phyloP scores from a whole-genome alignment of 2,797 vertebrate species.

The Pangasius sanitwongsei region DNA sequence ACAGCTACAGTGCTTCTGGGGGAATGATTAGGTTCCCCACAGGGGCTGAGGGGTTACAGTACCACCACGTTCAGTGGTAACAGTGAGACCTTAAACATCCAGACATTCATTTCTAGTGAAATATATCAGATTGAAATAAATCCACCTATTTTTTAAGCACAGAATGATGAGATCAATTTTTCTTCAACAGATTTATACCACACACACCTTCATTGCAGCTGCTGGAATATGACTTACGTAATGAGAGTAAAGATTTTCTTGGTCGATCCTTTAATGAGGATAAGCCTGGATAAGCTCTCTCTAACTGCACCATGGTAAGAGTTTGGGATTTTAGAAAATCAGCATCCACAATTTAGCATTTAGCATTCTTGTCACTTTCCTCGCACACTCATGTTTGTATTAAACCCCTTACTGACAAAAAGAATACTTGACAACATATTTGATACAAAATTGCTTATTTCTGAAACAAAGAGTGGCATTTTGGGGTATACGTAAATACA shows the following conservation, averaged over 20 bases:
- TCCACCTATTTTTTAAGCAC: neutral
- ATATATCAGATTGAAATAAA: conserved; percentile 25
- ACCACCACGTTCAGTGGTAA: neutral
- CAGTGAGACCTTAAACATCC: neutral
- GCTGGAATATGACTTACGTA: neutral
- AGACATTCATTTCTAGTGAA: neutral
- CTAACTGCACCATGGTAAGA: neutral
- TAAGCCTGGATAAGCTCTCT: neutral
- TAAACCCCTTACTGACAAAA: neutral
- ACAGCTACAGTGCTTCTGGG: conserved; percentile 63
- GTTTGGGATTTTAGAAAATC: neutral
- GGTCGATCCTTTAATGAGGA: neutral
- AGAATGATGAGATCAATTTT: neutral
- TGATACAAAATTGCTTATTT: neutral
- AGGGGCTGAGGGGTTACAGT: conserved; percentile 45
- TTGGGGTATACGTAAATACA: neutral
- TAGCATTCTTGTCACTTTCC: neutral
- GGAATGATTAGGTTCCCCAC: conserved; percentile 59
- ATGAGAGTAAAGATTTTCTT: neutral
- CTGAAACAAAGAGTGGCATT: neutral
- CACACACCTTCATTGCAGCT: neutral
- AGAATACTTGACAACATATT: neutral
- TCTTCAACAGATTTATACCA: neutral
- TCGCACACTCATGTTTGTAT: neutral
- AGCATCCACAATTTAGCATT: neutral